These are phyloP conservation scores for Chaitophorus viminalis DNA, from an alignment of 2,888 invertebrate species.

Conservation along the genomic window DNA sequence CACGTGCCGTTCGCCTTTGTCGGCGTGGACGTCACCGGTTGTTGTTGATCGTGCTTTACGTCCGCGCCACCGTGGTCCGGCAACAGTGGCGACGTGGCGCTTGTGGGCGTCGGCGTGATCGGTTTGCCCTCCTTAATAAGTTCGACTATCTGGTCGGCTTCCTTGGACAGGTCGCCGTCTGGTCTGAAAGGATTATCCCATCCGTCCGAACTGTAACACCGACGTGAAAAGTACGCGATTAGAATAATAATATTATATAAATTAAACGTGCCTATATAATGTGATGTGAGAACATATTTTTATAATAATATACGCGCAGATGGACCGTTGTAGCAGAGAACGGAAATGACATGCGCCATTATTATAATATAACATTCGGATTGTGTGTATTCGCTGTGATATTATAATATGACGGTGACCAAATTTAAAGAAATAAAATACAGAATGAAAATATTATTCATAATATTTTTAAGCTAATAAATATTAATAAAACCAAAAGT, in stretches of 20 bases:
- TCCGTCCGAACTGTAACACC: conserved; percentile 83
- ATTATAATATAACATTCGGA: no score
- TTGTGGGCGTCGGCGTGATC: conserved; percentile 77
- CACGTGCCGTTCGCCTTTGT: conserved; percentile 65
- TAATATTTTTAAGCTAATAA: no score
- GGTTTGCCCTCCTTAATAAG: conserved; percentile 91
- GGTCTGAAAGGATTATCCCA: conserved; percentile 98
- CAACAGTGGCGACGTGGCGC: conserved; percentile 28
- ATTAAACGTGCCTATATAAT: neutral
- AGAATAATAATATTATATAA: neutral
- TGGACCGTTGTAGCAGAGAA: neutral
- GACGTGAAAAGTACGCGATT: conserved; percentile 52
- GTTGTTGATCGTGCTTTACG: conserved; percentile 64
- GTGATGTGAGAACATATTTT: no score
- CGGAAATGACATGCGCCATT: neutral
- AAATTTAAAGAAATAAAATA: no score
- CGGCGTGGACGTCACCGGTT: conserved; percentile 64
- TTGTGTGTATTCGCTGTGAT: no score
- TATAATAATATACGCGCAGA: no score
- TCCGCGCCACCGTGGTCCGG: conserved; percentile 66
- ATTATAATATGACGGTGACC: no score
- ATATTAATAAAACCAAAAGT: no score
- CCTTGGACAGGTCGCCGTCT: conserved; percentile 91
- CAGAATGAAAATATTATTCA: no score
- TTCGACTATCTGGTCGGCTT: conserved; percentile 96